Evolutionary conservation across 2,797 vertebrate species (phyloP).

Genomic region (Lepilemur septentrionalis): DNA sequence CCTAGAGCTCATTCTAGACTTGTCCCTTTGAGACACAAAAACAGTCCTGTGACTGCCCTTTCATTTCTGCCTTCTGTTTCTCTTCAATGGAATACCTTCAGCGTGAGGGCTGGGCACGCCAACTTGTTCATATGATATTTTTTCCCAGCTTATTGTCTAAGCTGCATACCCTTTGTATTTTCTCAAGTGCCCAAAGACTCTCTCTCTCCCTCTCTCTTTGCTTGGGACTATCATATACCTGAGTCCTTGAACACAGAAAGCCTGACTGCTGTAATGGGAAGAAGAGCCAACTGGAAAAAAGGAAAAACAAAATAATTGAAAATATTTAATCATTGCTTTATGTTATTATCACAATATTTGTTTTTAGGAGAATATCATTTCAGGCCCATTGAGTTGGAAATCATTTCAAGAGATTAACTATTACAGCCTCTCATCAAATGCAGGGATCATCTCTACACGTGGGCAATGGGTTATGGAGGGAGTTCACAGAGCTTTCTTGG

Average conservation of each 20-base stretch:
- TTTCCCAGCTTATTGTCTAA: neutral
- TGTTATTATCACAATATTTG: neutral
- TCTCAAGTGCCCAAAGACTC: neutral
- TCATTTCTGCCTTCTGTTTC: neutral
- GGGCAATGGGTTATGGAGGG: too few relatives aligned
- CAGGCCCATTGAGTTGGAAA: neutral
- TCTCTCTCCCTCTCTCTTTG: neutral
- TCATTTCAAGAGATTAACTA: neutral
- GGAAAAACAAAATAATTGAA: neutral
- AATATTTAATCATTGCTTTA: neutral
- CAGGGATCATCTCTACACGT: neutral
- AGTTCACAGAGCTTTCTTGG: neutral
- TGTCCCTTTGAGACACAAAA: neutral
- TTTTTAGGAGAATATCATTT: slow-evolving; percentile 32
- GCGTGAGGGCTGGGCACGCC: neutral
- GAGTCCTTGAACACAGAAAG: neutral
- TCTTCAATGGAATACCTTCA: neutral
- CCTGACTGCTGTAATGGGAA: neutral
- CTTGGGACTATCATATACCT: neutral
- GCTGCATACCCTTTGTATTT: neutral
- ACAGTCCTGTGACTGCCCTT: accelerated
- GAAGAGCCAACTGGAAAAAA: neutral
- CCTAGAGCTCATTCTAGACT: neutral
- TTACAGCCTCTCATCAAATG: neutral
- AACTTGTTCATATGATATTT: neutral